phyloP scores from a whole-genome alignment of 2,888 invertebrate species.

The Brenthis hecate region DNA sequence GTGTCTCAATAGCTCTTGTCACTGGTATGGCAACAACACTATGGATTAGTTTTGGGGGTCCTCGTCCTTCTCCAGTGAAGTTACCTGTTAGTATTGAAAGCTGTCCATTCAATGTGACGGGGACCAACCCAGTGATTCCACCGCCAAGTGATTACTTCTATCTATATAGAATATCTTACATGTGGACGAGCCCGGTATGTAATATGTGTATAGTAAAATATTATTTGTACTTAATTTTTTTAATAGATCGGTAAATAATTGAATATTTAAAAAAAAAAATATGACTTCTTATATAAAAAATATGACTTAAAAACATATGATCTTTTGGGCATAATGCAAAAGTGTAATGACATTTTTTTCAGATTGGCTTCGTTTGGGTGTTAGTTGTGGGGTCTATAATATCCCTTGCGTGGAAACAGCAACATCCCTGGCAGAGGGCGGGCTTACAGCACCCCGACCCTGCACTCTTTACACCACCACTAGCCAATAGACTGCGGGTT shows the following conservation, averaged over 20 bases:
- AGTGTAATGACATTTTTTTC: conserved; percentile 10
- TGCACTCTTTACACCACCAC: conserved; percentile 68
- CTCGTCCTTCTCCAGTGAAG: conserved; percentile 85
- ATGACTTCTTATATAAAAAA: too few species aligned
- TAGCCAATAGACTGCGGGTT: conserved; percentile 55
- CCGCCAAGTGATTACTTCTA: conserved; percentile 79
- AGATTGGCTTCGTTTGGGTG: conserved; percentile 74
- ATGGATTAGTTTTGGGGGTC: conserved; percentile 93
- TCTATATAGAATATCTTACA: conserved; percentile 87
- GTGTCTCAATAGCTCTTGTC: conserved; percentile 85
- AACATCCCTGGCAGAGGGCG: conserved; percentile 66
- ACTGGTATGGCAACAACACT: conserved; percentile 85
- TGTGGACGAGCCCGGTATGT: conserved; percentile 85
- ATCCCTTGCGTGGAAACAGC: conserved; percentile 62
- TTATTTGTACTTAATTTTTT: too few species aligned
- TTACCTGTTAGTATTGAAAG: conserved; percentile 83
- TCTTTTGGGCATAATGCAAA: not conserved
- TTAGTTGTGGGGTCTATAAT: conserved; percentile 60
- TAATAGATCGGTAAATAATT: too few species aligned
- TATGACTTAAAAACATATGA: too few species aligned
- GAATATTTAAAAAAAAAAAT: too few species aligned
- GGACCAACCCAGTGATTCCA: conserved; percentile 20
- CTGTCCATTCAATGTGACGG: conserved; percentile 70
- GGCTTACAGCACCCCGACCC: conserved; percentile 64
- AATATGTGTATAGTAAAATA: not conserved